phyloP scores from a whole-genome alignment of 2,888 invertebrate species.

The Trichogramma dendrolimi region DNA sequence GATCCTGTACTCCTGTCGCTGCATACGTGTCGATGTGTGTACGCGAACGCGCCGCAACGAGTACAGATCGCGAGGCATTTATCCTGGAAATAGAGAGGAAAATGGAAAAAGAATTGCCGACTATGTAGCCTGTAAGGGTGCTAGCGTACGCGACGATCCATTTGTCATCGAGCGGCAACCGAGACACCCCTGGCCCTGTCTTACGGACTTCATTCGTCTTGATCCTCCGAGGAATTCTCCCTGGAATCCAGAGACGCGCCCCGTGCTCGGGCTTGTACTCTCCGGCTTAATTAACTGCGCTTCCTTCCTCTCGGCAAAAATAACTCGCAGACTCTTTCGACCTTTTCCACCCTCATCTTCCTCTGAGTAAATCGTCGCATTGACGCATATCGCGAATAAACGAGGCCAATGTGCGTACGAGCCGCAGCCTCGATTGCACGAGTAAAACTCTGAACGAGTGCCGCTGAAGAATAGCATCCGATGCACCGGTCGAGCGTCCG shows the following conservation, averaged over 20 bases:
- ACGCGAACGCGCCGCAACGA: neutral
- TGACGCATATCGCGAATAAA: too few species aligned
- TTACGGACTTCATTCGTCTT: slow-evolving; percentile 35
- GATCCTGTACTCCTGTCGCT: neutral
- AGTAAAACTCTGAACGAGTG: too few species aligned
- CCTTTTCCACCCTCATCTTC: too few species aligned
- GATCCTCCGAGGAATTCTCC: slow-evolving; percentile 16
- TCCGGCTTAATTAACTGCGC: slow-evolving; percentile 13
- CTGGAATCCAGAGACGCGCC: neutral
- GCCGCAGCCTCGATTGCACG: too few species aligned
- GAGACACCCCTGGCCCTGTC: slow-evolving; percentile 24
- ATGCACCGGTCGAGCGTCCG: too few species aligned
- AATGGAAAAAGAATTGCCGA: too few species aligned
- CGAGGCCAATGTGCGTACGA: too few species aligned
- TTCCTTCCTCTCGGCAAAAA: too few species aligned
- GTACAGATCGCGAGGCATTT: slow-evolving; percentile 6
- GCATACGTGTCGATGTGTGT: neutral
- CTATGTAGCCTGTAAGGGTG: neutral
- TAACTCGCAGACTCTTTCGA: neutral
- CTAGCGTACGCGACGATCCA: slow-evolving; percentile 33
- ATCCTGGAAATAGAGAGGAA: slow-evolving; percentile 17
- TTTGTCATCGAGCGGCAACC: slow-evolving; percentile 36
- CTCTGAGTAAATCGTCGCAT: too few species aligned
- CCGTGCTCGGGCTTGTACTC: neutral
- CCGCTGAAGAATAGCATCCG: too few species aligned